Base-by-base conservation (phyloP, 2,888 invertebrate genomes). In the Miltochrista miniata region DNA sequence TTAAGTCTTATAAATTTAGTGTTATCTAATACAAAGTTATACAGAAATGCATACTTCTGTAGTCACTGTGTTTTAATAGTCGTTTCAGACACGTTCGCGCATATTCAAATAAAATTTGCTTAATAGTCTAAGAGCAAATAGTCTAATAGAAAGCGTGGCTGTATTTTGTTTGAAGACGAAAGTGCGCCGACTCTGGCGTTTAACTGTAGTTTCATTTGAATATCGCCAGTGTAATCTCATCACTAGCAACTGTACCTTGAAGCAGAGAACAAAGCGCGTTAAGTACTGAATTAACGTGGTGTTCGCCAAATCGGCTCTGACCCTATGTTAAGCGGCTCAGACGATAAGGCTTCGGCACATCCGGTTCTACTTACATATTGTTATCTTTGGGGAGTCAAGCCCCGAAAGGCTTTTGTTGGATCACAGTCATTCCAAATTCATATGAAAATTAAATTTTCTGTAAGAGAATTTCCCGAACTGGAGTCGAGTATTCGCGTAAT, bases 361-460 rank as follows among this genome's bases (percentile, higher is more conserved):
- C 77, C 76, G 67, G 74, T 76, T 78, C 72, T 83, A 81, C 82
- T 85, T 84, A 83, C 81, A 82, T 82, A 83, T 82, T 81, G 83
- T 85, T 85, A 85, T 87, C 85, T 85, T 79, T 74, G 58, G 76
- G 76, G 69, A 80, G 79, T 79, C 74, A 72, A 76, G 76, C 73
- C 76, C 77, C 75, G 68, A 80, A 83, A 83, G 81, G 84, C 86
- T 87, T 85, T 85, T 79, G 79, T 81, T 74, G 83, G 85, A 87
- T 87, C 82, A 81, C 77, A 74, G 76, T 72, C 70, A 73, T 81
- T 74, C 76, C 63, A 76, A 83, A 88, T 85, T 85, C 85, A 83
- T 87, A 88, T 86, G 87, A 89, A 90, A 87, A 88, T 88, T 89
- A 81, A 89, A 89, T 89, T 86, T 87, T 85, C 83, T 79, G 85